These are phyloP conservation scores for Mycteria americana DNA, from an alignment of 2,797 vertebrate genomes.

Conservation along the genomic window DNA sequence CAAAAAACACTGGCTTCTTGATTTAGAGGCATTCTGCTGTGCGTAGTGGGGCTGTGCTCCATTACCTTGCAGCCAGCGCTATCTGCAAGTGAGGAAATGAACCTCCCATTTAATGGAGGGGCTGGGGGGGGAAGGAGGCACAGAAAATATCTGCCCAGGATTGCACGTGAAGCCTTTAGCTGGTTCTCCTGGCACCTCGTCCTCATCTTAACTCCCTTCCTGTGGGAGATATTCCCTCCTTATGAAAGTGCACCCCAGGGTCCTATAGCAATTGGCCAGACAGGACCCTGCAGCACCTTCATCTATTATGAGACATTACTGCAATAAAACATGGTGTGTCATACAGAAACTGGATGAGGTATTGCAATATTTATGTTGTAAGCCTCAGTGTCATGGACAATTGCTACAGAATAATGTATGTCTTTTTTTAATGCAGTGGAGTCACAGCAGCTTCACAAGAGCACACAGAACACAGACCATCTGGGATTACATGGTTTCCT, in stretches of 20 bases:
- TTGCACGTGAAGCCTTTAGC: background rate
- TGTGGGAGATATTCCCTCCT: slow-evolving; percentile 24
- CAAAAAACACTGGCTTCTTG: slow-evolving; percentile 50
- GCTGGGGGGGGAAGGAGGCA: background rate
- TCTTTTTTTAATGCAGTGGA: slow-evolving; percentile 43
- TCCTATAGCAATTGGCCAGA: slow-evolving; percentile 56
- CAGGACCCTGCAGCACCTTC: slow-evolving; percentile 60
- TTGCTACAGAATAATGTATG: slow-evolving; percentile 62
- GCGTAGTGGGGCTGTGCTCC: slow-evolving; percentile 8
- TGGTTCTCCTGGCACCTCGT: slow-evolving; percentile 23
- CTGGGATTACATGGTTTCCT: slow-evolving; percentile 25
- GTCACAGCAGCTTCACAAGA: slow-evolving; percentile 26
- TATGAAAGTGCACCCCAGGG: slow-evolving; percentile 45
- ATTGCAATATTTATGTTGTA: slow-evolving; percentile 67
- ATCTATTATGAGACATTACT: slow-evolving; percentile 60
- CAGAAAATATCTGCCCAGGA: background rate
- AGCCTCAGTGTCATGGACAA: slow-evolving; percentile 61
- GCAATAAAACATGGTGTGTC: slow-evolving; percentile 61
- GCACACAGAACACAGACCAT: slow-evolving; percentile 9
- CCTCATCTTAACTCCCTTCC: slow-evolving; percentile 5
- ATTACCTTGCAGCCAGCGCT: slow-evolving; percentile 27
- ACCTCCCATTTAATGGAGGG: background rate
- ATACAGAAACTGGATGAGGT: slow-evolving; percentile 55
- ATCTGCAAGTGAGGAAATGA: background rate
- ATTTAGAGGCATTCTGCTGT: slow-evolving; percentile 59